A percentile compares a stretch with the other conserved stretches of the same genome.
These are phyloP conservation scores for Rhopalosiphum maidis DNA, from an alignment of 1,140 invertebrate species.

Conservation along the genomic window DNA sequence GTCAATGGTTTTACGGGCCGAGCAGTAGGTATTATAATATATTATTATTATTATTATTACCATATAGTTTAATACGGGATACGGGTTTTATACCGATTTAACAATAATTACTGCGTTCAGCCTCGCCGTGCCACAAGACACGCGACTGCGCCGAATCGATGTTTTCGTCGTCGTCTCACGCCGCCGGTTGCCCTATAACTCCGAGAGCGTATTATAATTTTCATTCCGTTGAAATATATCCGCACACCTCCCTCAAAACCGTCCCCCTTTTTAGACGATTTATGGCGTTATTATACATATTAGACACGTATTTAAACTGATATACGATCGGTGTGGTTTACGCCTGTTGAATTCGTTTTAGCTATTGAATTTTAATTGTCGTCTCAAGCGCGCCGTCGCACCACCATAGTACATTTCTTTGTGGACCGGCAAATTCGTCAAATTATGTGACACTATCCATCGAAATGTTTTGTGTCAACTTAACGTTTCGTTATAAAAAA, in stretches of 20 bases:
- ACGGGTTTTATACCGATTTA: not conserved
- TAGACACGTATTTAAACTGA: not conserved
- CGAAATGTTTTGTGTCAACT: not conserved
- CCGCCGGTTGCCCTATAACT: not conserved
- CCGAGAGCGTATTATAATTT: not conserved
- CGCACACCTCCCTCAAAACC: not conserved
- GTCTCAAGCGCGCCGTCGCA: not conserved
- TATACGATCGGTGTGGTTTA: not conserved
- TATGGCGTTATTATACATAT: not conserved
- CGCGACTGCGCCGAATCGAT: not conserved
- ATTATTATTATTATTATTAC: conserved; percentile 1
- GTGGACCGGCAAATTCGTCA: not conserved
- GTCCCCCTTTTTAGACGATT: not conserved
- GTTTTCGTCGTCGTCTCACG: not conserved
- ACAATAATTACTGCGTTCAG: conserved; percentile 8
- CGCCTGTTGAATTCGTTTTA: not conserved
- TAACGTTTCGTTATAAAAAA: not conserved
- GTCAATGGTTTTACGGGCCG: not conserved
- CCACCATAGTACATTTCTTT: not conserved
- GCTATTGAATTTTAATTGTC: not conserved
- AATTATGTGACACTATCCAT: not conserved
- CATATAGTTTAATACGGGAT: not conserved
- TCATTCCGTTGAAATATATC: not conserved
- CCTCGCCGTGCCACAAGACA: not conserved
- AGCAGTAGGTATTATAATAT: not conserved